phyloP scores from a whole-genome alignment of 2,888 invertebrate genomes.

The Keiferia lycopersicella region DNA sequence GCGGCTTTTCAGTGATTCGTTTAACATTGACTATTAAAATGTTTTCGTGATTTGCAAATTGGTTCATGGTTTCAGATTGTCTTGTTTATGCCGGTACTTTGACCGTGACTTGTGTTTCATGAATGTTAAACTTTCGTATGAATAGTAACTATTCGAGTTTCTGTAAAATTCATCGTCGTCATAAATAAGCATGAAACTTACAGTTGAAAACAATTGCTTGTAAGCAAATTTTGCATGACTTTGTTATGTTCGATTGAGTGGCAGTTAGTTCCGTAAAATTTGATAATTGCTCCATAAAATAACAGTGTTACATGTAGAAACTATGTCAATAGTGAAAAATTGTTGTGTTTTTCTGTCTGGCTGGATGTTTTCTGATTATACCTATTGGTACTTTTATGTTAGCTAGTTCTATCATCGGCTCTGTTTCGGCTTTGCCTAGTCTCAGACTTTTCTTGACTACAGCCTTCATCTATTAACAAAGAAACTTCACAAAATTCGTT shows the following conservation, averaged over 20 bases:
- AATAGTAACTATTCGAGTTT: background rate
- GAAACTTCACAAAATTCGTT: background rate
- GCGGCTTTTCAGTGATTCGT: too few species aligned
- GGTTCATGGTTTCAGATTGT: constrained; percentile 30
- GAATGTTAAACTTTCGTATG: constrained; percentile 4
- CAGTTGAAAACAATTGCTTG: background rate
- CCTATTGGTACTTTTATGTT: too few species aligned
- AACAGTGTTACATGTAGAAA: too few species aligned
- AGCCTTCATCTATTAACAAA: background rate
- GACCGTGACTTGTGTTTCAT: background rate
- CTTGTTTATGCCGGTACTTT: background rate
- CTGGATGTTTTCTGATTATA: too few species aligned
- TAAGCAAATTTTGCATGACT: too few species aligned
- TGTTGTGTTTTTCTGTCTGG: too few species aligned
- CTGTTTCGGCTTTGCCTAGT: background rate
- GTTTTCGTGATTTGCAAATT: constrained; percentile 33
- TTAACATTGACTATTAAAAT: background rate
- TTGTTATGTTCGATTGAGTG: too few species aligned
- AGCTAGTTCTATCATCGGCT: too few species aligned
- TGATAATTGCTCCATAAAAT: too few species aligned
- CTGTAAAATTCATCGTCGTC: background rate
- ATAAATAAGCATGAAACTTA: background rate
- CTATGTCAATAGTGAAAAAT: too few species aligned
- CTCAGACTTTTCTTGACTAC: background rate
- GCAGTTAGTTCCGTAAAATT: too few species aligned